Evolutionary conservation across 2,113 vertebrate genomes (phyloP), one percentile per base, ranked within the genome.

Genomic region (Phaethornis superciliosus): DNA sequence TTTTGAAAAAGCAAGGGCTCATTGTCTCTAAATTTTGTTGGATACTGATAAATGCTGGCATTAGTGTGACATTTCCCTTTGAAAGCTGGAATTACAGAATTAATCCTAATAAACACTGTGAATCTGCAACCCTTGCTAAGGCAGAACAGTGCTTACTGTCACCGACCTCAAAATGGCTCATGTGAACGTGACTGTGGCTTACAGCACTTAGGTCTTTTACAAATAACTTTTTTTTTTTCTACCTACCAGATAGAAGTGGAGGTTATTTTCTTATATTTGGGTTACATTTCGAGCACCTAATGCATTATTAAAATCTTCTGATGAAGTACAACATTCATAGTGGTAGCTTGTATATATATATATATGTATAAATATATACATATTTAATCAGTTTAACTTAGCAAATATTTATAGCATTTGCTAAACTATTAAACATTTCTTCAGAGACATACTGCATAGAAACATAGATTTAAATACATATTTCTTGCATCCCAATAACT

Each of bases 1-100:
- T 76, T 95, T 96, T 82, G 60, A 81, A 93, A 92, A 81, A 95
- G 69, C 69, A 87, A 85, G 51, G 56, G 87, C 32, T 94, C 82
- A 68, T 89, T 94, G 78, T 95, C 93, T 95, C 78, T 60, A 32
- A 51, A 46, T 67, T 88, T 90, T 92, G 35, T 69, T 89, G 89
- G 92, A 91, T 76, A 85, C 84, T 32, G n/a, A 37, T 87, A 93
- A 90, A 88, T 94, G 90, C 92, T 93, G 94, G 90, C 88, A 96
- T 92, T 92, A 89, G 76, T 42, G 81, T 72, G 89, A 93, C 58
- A 89, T 95, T 95, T 94, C 84, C 82, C 64, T 91, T 94, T 94
- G 85, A 90, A 92, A 94, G 46, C 60, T 56, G 44, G 44, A 62
- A 90, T 15, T 33, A 81, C 68, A 75, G 71, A 81, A 89, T 89